Conservation (phyloP, 1,140 invertebrate species). For the Parapsyche elsis region DNA sequence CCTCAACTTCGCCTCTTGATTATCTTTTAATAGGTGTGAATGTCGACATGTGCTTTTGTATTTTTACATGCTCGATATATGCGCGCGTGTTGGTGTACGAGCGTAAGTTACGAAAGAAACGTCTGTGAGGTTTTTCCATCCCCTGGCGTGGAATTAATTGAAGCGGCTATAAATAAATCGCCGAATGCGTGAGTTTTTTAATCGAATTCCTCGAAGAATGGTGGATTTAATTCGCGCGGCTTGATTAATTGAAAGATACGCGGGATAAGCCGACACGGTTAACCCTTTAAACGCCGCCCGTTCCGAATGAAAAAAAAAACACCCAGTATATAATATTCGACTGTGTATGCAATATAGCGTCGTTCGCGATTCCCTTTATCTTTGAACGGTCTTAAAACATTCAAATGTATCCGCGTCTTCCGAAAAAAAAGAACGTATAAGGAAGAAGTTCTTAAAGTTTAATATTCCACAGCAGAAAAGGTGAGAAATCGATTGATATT, state of each 20-base stretch:
- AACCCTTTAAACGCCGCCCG: neutral
- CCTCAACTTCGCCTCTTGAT: neutral
- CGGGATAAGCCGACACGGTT: neutral
- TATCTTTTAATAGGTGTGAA: too few species aligned
- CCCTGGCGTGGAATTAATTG: neutral
- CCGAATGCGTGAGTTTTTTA: conserved; percentile 14
- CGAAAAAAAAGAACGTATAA: conserved; percentile 9
- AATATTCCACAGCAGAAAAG: conserved; percentile 22
- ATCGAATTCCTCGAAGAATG: conserved; percentile 21
- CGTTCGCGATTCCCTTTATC: too few species aligned
- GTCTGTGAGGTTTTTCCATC: neutral
- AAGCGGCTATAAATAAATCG: neutral
- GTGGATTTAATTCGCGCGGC: neutral
- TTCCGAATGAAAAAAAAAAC: too few species aligned
- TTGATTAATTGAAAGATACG: conserved; percentile 19
- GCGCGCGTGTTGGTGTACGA: neutral
- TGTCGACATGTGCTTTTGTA: neutral
- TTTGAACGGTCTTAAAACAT: too few species aligned
- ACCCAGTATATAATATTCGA: too few species aligned
- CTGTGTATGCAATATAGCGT: too few species aligned
- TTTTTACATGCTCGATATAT: neutral
- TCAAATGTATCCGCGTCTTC: neutral
- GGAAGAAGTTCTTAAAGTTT: conserved; percentile 30
- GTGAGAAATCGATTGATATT: conserved; percentile 33
- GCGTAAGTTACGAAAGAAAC: neutral